Conservation (phyloP, 2,113 vertebrate species). For the Arizona elegans region DNA sequence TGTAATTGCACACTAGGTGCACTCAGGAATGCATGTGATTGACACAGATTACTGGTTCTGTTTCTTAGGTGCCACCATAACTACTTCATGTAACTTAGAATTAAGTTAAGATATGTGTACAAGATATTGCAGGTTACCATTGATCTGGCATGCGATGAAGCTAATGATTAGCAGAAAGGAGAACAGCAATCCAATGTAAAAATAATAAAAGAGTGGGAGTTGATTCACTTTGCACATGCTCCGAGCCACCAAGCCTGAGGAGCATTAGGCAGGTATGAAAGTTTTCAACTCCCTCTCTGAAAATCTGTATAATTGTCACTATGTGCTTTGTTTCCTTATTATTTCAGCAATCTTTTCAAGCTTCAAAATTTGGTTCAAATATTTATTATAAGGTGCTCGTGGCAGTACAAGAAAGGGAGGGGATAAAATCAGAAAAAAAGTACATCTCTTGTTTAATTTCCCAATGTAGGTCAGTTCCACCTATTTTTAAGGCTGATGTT, state of each 20-base stretch:
- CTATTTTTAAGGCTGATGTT: not conserved
- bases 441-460: not conserved
- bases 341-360: not conserved
- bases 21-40: not conserved
- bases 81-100: not conserved
- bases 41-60: not conserved
- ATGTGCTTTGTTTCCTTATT: not conserved
- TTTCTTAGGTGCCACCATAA: not conserved
- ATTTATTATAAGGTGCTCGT: not conserved
- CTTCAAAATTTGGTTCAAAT: not conserved
- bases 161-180: not conserved
- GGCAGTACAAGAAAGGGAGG: not conserved
- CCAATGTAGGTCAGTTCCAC: not conserved
- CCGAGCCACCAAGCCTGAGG: not conserved
- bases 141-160: not conserved
- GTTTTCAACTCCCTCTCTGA: not conserved
- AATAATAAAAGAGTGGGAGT: not conserved
- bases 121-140: not conserved
- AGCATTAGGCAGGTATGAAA: not conserved
- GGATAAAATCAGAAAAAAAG: not conserved
- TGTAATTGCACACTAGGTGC: not conserved
- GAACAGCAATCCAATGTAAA: not conserved
- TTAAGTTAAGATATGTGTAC: not conserved
- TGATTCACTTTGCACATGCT: not conserved
- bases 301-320: not conserved